Base-by-base conservation (phyloP, 2,888 invertebrate species). In the Lomographa bimaculata region DNA sequence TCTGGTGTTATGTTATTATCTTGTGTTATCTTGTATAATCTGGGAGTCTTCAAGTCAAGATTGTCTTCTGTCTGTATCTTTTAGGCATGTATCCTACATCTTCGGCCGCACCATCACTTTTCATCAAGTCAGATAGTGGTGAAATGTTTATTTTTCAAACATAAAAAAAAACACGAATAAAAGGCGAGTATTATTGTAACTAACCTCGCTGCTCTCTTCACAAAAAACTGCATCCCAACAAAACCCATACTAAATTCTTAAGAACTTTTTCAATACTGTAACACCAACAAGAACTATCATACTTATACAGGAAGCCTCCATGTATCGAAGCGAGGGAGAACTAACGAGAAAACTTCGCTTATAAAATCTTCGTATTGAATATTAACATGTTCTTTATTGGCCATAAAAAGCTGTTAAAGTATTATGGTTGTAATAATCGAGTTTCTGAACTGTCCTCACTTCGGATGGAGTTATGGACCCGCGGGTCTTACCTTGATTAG, bases 281-380 rank as follows among this genome's bases (percentile, higher is more conserved):
- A 40, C 46, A 37, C 27, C 20, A 43, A 42, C 49, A 45, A 47
- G 39, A 50, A 49, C 50, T 47, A 49, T 44, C 24, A 53, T 24
- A 10, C 29, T 28, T 18, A 27, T 18, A 32, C 17, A 25, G 29
- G 17, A 32, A 23, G 5, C 23, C 18, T 8, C 19, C 36, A 57
- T 70, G 71, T 73, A 68, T 70, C 69, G 70, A 56, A 50, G 45
- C 53, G 68, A 70, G 63, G 67, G 42, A 30, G 50, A 69, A 72
- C 71, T 79, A 79, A 79, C 75, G 75, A 79, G 79, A 74, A 76
- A 81, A 81, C 62, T 81, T 81, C 67, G 50, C 71, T 71, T 79
- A 81, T 80, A 79, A 79, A 79, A 80, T 76, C 67, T 66, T 70
- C 71, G 73, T 74, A 81, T 81, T 81, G 80, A 81, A 81, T 81